phyloP scores from a whole-genome alignment of 2,113 vertebrate genomes.

The Cairina moschata region DNA sequence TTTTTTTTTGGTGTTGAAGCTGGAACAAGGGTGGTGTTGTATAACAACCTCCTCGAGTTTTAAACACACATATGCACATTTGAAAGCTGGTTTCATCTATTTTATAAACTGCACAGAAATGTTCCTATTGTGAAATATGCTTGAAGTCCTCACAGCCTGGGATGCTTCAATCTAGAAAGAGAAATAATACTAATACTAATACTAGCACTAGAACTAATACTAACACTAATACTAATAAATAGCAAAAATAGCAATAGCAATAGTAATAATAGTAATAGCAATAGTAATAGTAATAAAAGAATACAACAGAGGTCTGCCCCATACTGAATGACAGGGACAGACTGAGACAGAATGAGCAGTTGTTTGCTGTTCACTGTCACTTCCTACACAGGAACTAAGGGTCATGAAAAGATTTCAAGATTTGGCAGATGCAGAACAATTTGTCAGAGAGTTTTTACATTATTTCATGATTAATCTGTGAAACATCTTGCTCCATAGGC shows the following conservation, averaged over 20 bases:
- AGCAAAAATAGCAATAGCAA: no score
- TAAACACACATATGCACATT: neutral
- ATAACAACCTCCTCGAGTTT: neutral
- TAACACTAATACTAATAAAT: no score
- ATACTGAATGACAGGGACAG: neutral
- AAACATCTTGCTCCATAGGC: no score
- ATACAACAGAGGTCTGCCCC: neutral
- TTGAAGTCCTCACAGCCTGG: neutral
- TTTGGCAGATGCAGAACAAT: neutral
- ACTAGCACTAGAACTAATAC: no score
- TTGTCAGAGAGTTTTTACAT: neutral
- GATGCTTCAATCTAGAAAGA: neutral
- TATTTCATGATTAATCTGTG: no score
- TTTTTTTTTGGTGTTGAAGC: neutral
- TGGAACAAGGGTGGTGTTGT: neutral
- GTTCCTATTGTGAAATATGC: neutral
- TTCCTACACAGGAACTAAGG: neutral
- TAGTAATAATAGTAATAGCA: no score
- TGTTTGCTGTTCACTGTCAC: neutral
- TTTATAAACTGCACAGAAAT: neutral
- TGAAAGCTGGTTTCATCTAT: neutral
- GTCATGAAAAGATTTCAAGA: neutral
- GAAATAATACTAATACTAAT: neutral
- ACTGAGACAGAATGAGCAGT: neutral
- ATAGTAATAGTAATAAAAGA: neutral